Conservation (phyloP, 2,797 vertebrate species). For the Rhyacichthys aspro region DNA sequence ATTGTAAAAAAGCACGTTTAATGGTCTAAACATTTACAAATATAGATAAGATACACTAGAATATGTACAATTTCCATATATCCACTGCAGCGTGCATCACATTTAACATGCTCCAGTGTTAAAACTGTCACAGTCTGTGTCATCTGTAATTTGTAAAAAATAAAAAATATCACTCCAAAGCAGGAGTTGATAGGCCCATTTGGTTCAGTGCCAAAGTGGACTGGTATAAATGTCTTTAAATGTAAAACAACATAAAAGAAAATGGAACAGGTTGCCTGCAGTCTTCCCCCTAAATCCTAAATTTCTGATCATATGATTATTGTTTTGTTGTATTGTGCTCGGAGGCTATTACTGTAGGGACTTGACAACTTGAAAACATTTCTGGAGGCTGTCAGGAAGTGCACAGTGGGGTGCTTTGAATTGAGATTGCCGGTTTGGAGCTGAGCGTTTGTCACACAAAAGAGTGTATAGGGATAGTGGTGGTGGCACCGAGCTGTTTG, state of each 20-base stretch:
- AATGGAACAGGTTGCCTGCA: constrained; percentile 37
- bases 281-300: constrained; percentile 52
- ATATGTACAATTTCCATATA: background rate
- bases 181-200: constrained; percentile 24
- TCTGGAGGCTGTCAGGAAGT: constrained; percentile 70
- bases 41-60: background rate
- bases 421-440: constrained; percentile 63
- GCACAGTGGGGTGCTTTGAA: constrained; percentile 65
- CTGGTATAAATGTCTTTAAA: constrained; percentile 40
- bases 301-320: constrained; percentile 67
- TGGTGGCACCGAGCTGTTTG: constrained; percentile 52
- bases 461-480: constrained; percentile 43
- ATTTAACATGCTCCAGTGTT: constrained; percentile 6
- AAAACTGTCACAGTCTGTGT: constrained; percentile 16
- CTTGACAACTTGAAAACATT: constrained; percentile 74
- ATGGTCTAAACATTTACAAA: no score
- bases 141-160: constrained; percentile 27
- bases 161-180: constrained; percentile 18
- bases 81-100: background rate
- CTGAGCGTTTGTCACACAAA: constrained; percentile 41
- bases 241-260: constrained; percentile 36
- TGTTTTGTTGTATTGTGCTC: constrained; percentile 61
- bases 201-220: constrained; percentile 41
- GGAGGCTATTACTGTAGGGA: constrained; percentile 59
- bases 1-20: no score